A percentile compares a stretch with the other conserved stretches of the same genome.
Conservation (phyloP, 1,140 invertebrate genomes). For the Polypedilum pembai region DNA sequence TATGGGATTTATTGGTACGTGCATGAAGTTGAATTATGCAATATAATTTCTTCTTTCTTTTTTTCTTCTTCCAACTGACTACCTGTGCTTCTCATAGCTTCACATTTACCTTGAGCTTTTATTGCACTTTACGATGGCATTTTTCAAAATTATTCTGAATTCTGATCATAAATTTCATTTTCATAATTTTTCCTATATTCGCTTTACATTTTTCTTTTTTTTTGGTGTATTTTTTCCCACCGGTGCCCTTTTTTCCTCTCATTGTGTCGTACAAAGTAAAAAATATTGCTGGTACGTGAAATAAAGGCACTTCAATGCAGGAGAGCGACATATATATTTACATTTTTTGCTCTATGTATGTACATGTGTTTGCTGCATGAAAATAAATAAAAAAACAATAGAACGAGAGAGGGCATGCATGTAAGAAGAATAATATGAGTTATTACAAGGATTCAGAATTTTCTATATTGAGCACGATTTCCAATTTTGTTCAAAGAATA, state of each 20-base stretch:
- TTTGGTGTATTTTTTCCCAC: not conserved
- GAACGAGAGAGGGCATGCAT: not conserved
- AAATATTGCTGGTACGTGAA: constrained; percentile 12
- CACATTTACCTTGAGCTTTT: not conserved
- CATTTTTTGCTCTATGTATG: too few species aligned
- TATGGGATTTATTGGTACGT: constrained; percentile 12
- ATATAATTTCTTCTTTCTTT: not conserved
- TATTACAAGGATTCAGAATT: not conserved
- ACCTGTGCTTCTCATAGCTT: not conserved
- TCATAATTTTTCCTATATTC: not conserved
- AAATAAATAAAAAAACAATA: not conserved
- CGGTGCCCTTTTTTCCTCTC: not conserved
- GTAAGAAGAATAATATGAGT: not conserved
- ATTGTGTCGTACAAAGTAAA: not conserved
- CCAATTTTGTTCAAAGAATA: not conserved
- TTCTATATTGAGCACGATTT: not conserved
- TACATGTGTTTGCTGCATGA: too few species aligned
- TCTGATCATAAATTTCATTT: constrained; percentile 13
- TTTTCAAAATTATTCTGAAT: constrained; percentile 14
- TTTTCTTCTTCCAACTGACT: not conserved
- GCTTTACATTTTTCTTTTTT: not conserved
- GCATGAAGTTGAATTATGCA: not conserved
- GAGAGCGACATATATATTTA: not conserved
- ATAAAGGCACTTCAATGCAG: constrained; percentile 11
- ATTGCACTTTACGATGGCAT: constrained; percentile 17